A percentile compares a stretch with the other conserved stretches of the same genome.
phyloP scores from a whole-genome alignment of 2,113 vertebrate genomes.

The Thryonomys swinderianus region DNA sequence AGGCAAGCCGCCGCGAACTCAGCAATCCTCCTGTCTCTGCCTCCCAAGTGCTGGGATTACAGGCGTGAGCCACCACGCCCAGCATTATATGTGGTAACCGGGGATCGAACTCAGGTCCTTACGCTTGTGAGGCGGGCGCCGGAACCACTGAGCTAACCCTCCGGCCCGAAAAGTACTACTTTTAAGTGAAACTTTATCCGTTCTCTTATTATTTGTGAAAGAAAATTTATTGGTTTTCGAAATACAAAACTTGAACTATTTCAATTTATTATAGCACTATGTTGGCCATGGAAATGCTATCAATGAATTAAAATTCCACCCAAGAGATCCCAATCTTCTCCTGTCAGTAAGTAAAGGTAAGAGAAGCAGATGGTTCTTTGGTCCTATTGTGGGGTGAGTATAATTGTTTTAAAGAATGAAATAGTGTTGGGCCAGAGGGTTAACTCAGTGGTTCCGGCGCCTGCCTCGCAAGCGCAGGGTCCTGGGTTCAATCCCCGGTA shows the following conservation, averaged over 20 bases:
- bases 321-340: slow-evolving; percentile 97
- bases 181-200: slow-evolving; percentile 28
- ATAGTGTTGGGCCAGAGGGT: no score
- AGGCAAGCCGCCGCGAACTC: no score
- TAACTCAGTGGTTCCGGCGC: no score
- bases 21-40: no score
- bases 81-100: no score
- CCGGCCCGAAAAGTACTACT: not conserved
- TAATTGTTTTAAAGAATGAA: slow-evolving; percentile 12
- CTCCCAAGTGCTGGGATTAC: no score
- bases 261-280: slow-evolving; percentile 93
- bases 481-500: no score
- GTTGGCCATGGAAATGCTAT: slow-evolving; percentile 99
- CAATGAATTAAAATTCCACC: slow-evolving; percentile 99
- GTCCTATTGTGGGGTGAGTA: slow-evolving; percentile 26
- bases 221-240: slow-evolving; percentile 43
- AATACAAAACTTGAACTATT: slow-evolving; percentile 75
- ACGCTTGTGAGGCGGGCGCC: no score
- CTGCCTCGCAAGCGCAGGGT: no score
- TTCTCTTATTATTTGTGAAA: slow-evolving; percentile 42
- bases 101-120: no score
- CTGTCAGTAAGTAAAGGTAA: slow-evolving; percentile 99
- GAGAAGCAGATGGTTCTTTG: slow-evolving; percentile 53
- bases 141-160: no score
- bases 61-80: no score